These are phyloP conservation scores for Stenodera caucasica DNA, from an alignment of 2,888 invertebrate species.

Conservation along the genomic window DNA sequence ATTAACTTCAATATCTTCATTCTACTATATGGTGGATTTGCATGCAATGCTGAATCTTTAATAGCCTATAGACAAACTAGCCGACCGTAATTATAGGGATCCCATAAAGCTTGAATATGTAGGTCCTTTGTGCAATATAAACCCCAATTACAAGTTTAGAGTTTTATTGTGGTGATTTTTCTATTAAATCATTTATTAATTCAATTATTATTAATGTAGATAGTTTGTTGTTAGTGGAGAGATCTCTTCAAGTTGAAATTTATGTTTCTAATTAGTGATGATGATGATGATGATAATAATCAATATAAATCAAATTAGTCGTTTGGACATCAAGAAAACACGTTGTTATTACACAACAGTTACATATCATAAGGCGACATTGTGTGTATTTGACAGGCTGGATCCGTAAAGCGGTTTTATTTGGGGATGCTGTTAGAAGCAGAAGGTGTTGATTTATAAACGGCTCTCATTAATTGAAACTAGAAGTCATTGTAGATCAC, in stretches of 20 bases:
- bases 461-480: slow-evolving; percentile 46
- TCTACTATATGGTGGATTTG: neutral
- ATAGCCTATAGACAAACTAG: neutral
- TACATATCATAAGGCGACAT: slow-evolving; percentile 43
- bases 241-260: too few species aligned
- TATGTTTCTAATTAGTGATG: too few species aligned
- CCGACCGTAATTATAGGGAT: neutral
- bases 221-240: too few species aligned
- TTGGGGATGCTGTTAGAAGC: slow-evolving; percentile 42
- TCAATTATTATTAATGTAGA: too few species aligned
- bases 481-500: slow-evolving; percentile 12
- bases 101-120: neutral
- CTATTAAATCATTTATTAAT: neutral
- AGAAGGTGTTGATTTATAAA: slow-evolving; percentile 50
- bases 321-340: slow-evolving; percentile 32
- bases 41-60: neutral
- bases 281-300: too few species aligned
- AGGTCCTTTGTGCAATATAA: neutral
- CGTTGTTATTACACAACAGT: slow-evolving; percentile 39
- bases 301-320: neutral
- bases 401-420: slow-evolving; percentile 44
- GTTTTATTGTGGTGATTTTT: neutral
- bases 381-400: slow-evolving; percentile 46
- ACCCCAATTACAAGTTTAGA: neutral
- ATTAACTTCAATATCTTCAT: neutral